Percentiles rank a stretch among this genome's conserved stretches.
These are phyloP conservation scores for Mycalesis mineus DNA, from an alignment of 2,888 invertebrate species.

Conservation along the genomic window DNA sequence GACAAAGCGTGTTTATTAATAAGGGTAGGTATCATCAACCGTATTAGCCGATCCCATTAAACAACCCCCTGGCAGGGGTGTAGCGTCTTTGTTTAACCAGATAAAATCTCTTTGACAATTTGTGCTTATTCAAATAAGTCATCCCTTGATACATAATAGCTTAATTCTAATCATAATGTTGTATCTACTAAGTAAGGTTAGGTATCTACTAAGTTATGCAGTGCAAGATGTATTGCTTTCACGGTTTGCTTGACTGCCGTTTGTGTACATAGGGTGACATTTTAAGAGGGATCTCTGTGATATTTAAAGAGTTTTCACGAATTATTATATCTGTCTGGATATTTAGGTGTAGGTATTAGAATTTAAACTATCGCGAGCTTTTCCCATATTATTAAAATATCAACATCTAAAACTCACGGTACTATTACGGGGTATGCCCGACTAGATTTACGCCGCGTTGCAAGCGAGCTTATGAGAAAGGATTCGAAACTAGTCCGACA, in stretches of 20 bases:
- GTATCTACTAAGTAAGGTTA: slow-evolving; percentile 1
- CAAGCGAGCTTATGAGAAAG: too few species aligned
- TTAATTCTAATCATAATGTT: slow-evolving; percentile 56
- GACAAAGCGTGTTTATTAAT: slow-evolving; percentile 59
- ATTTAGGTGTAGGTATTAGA: too few species aligned
- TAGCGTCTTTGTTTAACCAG: slow-evolving; percentile 74
- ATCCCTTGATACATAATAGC: slow-evolving; percentile 67
- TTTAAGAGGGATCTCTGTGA: too few species aligned
- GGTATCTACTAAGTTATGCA: neutral
- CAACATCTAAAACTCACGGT: too few species aligned
- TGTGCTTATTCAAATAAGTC: slow-evolving; percentile 75
- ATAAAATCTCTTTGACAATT: slow-evolving; percentile 79
- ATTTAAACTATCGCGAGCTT: too few species aligned
- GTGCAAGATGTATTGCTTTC: slow-evolving; percentile 32
- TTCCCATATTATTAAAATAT: too few species aligned
- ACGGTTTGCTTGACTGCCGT: neutral
- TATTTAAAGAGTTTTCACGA: too few species aligned
- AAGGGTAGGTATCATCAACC: slow-evolving; percentile 66
- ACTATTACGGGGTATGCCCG: too few species aligned
- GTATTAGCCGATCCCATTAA: slow-evolving; percentile 75
- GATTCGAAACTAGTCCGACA: too few species aligned
- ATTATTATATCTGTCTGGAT: too few species aligned
- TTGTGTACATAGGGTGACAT: too few species aligned
- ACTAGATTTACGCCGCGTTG: too few species aligned
- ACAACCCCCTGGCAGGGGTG: slow-evolving; percentile 69